These are phyloP conservation scores for Falcunculus frontatus DNA, from an alignment of 2,113 vertebrate genomes.

Conservation along the genomic window DNA sequence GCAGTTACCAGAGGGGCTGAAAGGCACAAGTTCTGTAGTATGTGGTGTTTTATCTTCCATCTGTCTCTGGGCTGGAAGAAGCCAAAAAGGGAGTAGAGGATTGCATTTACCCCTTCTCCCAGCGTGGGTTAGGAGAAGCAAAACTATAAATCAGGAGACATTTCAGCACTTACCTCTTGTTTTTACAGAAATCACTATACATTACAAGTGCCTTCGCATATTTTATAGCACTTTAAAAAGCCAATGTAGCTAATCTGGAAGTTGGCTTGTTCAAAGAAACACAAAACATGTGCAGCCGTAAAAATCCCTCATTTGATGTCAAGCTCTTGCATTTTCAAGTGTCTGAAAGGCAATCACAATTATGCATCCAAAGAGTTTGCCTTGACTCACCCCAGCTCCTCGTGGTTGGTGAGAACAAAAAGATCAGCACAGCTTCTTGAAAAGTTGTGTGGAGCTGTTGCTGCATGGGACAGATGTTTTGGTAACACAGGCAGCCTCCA, in stretches of 20 bases:
- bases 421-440: background rate
- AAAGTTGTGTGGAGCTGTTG: background rate
- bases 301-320: constrained; percentile 45
- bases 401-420: background rate
- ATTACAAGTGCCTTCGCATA: constrained; percentile 39
- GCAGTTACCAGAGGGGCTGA: background rate
- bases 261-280: constrained; percentile 39
- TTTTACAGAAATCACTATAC: constrained; percentile 21
- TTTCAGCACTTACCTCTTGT: constrained; percentile 24
- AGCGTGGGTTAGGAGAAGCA: background rate
- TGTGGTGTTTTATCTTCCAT: background rate
- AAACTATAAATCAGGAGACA: constrained; percentile 4
- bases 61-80: background rate
- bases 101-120: background rate
- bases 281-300: constrained; percentile 38
- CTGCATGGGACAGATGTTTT: background rate
- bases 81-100: background rate
- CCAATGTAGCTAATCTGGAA: constrained; percentile 23
- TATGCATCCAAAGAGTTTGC: background rate
- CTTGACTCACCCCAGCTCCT: background rate
- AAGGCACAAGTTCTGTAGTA: background rate
- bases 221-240: constrained; percentile 50
- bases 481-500: background rate
- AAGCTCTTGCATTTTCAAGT: constrained; percentile 11
- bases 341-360: constrained; percentile 16